phyloP scores from a whole-genome alignment of 2,888 invertebrate genomes.

The Salpingus planirostris region DNA sequence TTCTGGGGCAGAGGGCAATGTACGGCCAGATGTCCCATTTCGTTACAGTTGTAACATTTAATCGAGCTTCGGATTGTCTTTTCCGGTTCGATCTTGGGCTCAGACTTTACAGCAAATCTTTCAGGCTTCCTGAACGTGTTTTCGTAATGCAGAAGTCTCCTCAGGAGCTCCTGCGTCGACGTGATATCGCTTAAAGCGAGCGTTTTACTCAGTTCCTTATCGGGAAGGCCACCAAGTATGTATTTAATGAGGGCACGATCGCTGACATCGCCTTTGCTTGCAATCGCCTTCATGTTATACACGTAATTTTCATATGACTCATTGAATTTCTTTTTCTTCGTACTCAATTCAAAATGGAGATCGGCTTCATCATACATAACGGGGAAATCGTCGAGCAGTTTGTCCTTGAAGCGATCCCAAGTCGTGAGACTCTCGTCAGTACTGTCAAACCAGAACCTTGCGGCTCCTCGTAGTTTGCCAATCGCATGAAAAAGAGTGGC shows the following conservation, averaged over 20 bases:
- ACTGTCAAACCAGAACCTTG: too few species aligned
- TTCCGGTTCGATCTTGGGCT: not conserved
- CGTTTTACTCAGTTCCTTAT: not conserved
- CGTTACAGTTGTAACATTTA: not conserved
- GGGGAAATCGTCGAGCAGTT: slow-evolving; percentile 5
- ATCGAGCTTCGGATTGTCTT: not conserved
- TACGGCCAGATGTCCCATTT: not conserved
- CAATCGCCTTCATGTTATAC: slow-evolving; percentile 7
- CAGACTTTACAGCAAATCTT: not conserved
- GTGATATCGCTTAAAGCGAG: slow-evolving; percentile 1
- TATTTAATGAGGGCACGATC: slow-evolving; percentile 7
- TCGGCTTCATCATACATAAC: slow-evolving; percentile 3
- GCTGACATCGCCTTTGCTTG: slow-evolving; percentile 6
- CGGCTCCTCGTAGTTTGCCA: too few species aligned
- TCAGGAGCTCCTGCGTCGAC: slow-evolving; percentile 1
- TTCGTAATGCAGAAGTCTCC: not conserved
- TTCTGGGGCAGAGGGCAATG: not conserved
- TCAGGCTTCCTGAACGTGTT: not conserved
- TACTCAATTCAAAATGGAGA: slow-evolving; percentile 4
- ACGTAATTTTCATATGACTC: slow-evolving; percentile 6
- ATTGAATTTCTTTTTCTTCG: slow-evolving; percentile 3
- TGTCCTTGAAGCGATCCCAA: too few species aligned
- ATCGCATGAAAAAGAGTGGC: too few species aligned
- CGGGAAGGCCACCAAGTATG: slow-evolving; percentile 2
- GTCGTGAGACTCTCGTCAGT: not conserved